These are phyloP conservation scores for Ennomos fuscantarius DNA, from an alignment of 2,888 invertebrate genomes.

Conservation along the genomic window DNA sequence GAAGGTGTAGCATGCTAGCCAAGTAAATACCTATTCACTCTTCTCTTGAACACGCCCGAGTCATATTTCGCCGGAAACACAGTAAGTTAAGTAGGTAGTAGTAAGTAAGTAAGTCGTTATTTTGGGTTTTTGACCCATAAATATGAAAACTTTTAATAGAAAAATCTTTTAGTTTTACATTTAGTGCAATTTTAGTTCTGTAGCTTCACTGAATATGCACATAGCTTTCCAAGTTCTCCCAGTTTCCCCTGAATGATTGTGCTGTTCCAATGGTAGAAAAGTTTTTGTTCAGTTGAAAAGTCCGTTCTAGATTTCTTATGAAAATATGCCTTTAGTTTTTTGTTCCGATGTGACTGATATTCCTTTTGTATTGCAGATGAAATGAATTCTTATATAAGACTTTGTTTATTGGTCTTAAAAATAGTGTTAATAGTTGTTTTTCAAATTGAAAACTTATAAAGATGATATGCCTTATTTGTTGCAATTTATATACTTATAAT, in stretches of 20 bases:
- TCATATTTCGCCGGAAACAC: too few relatives aligned
- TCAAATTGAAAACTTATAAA: neutral
- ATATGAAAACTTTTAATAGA: too few relatives aligned
- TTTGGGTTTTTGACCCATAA: too few relatives aligned
- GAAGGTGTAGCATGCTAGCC: too few relatives aligned
- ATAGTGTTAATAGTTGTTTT: constrained; percentile 3
- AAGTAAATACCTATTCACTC: too few relatives aligned
- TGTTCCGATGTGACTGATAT: constrained; percentile 49
- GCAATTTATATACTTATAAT: too few relatives aligned
- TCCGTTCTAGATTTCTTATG: constrained; percentile 65
- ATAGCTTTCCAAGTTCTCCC: constrained; percentile 43
- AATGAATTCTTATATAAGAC: constrained; percentile 26
- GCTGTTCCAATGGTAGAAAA: constrained; percentile 78
- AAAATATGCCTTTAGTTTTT: constrained; percentile 50
- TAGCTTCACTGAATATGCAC: neutral
- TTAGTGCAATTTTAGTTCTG: too few relatives aligned
- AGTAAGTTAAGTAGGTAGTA: too few relatives aligned
- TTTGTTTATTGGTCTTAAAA: constrained; percentile 25
- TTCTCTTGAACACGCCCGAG: too few relatives aligned
- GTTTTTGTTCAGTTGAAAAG: constrained; percentile 70
- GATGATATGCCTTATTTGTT: too few relatives aligned
- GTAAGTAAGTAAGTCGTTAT: too few relatives aligned
- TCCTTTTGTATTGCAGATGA: constrained; percentile 31
- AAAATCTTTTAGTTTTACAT: too few relatives aligned
- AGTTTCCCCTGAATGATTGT: constrained; percentile 78